phyloP scores from a whole-genome alignment of 1,140 invertebrate species.

The Euura saliciscinereae region DNA sequence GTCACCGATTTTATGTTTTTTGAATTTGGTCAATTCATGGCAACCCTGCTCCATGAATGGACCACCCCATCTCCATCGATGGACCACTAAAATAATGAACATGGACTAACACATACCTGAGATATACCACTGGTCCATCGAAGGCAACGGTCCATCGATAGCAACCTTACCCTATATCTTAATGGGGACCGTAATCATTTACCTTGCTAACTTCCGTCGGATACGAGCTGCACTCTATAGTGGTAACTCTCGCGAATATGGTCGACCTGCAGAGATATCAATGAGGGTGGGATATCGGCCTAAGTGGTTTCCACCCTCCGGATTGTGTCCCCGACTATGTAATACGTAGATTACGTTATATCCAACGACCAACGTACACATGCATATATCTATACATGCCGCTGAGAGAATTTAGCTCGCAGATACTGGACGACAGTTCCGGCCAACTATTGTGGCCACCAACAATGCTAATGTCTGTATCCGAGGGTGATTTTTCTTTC shows the following conservation, averaged over 20 bases:
- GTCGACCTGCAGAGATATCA: neutral
- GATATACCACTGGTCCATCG: no score
- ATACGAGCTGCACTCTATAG: no score
- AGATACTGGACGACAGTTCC: neutral
- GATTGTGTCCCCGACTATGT: neutral
- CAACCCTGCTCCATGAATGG: no score
- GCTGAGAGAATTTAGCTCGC: neutral
- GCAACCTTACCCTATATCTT: no score
- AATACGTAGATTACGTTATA: neutral
- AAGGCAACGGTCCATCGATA: no score
- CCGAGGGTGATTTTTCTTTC: neutral
- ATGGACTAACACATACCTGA: no score
- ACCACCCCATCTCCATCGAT: no score
- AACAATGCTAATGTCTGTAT: slow-evolving; percentile 5
- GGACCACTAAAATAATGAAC: no score
- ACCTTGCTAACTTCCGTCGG: no score
- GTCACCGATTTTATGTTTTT: no score
- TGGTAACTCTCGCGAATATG: neutral
- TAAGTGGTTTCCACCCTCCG: neutral
- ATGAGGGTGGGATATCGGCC: neutral
- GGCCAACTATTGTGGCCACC: neutral
- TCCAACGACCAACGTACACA: neutral
- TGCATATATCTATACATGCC: neutral
- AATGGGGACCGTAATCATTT: no score
- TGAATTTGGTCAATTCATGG: no score